These are phyloP conservation scores for Orycteropus afer DNA, from an alignment of 2,113 vertebrate genomes.

Conservation along the genomic window DNA sequence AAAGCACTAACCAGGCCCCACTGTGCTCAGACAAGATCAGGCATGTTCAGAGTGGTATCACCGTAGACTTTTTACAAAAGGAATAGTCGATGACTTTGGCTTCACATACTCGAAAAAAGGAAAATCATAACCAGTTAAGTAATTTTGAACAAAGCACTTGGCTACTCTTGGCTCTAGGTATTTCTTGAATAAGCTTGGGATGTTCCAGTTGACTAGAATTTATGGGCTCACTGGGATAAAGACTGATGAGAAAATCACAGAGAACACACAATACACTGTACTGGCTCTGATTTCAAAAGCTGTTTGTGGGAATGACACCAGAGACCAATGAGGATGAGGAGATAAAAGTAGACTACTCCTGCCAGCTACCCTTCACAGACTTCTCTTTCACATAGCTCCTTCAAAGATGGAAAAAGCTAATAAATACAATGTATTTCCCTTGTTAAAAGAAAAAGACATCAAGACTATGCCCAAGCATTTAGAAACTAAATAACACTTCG, in stretches of 20 bases:
- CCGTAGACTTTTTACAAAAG: too few relatives aligned
- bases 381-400: not conserved
- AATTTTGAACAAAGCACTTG: not conserved
- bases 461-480: too few relatives aligned
- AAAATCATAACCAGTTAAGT: not conserved
- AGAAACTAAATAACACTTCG: too few relatives aligned
- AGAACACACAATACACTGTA: fast-evolving
- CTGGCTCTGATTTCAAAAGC: not conserved
- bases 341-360: not conserved
- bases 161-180: too few relatives aligned
- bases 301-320: not conserved
- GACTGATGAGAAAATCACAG: not conserved
- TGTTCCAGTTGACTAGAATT: not conserved
- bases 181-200: not conserved
- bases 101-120: too few relatives aligned
- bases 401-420: too few relatives aligned
- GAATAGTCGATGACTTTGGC: too few relatives aligned
- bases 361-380: too few relatives aligned
- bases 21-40: too few relatives aligned
- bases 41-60: too few relatives aligned
- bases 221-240: not conserved
- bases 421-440: not conserved
- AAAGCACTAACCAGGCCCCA: too few relatives aligned
- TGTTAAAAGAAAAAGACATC: not conserved
- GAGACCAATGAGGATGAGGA: not conserved